phyloP scores from a whole-genome alignment of 1,140 invertebrate genomes.

The Dryas iulia region DNA sequence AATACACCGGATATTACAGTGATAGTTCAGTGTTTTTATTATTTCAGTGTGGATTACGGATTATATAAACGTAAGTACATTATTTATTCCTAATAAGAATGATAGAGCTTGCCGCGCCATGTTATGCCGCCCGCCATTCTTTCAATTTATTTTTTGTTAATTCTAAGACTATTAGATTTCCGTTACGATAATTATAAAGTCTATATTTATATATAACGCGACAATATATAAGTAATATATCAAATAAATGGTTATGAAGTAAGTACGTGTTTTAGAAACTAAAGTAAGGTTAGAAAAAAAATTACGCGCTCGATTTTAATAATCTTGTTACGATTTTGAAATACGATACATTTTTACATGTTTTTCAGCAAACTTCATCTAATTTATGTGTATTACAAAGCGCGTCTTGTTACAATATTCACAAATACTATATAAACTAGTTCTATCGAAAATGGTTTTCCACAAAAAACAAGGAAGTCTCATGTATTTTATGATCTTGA shows the following conservation, averaged over 20 bases:
- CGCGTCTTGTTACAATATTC: neutral
- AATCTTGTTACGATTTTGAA: neutral
- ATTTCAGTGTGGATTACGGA: constrained; percentile 40
- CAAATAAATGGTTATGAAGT: neutral
- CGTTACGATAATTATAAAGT: neutral
- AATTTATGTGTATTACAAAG: no score
- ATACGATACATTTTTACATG: neutral
- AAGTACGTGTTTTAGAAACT: neutral
- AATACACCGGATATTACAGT: constrained; percentile 36
- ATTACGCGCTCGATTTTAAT: constrained; percentile 6
- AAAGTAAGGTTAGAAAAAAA: constrained; percentile 18
- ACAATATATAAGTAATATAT: neutral
- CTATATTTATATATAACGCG: neutral
- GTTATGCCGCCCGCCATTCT: constrained; percentile 71
- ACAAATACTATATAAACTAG: neutral
- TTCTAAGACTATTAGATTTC: neutral
- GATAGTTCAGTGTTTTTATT: constrained; percentile 41
- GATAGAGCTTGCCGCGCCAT: constrained; percentile 46
- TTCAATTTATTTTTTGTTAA: constrained; percentile 44
- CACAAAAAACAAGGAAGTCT: constrained; percentile 29
- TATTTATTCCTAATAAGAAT: constrained; percentile 4
- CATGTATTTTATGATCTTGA: constrained; percentile 16
- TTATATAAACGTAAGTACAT: constrained; percentile 47
- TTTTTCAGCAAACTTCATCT: neutral
- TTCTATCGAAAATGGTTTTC: neutral